These are phyloP conservation scores for Chaetorhynchus papuensis DNA, from an alignment of 2,113 vertebrate genomes.

Conservation along the genomic window DNA sequence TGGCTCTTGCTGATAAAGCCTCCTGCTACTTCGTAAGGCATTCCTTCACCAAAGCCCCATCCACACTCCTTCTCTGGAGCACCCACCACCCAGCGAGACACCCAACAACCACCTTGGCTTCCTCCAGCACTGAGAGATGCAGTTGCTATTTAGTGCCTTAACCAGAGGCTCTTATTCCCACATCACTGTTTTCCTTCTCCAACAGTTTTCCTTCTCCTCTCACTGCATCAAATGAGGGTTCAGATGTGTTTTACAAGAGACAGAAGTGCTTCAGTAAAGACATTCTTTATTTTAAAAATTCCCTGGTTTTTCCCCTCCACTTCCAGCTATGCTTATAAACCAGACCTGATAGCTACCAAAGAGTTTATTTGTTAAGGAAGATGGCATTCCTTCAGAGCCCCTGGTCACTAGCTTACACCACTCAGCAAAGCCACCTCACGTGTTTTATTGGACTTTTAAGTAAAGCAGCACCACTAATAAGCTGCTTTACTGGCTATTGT, in stretches of 20 bases:
- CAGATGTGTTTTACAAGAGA: background rate
- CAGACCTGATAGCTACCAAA: background rate
- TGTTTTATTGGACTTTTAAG: background rate
- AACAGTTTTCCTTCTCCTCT: background rate
- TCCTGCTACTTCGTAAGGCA: background rate
- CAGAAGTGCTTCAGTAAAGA: background rate
- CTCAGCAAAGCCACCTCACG: accelerated
- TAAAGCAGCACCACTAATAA: background rate
- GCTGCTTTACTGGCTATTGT: background rate
- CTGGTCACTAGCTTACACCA: background rate
- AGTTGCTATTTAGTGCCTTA: background rate
- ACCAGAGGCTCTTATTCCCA: background rate
- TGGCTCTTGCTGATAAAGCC: background rate
- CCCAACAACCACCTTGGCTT: background rate
- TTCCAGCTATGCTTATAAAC: background rate
- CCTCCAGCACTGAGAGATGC: accelerated
- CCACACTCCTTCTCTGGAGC: background rate
- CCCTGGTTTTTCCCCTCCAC: background rate
- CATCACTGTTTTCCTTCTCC: accelerated
- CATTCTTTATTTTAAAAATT: background rate
- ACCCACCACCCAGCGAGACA: background rate
- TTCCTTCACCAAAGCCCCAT: background rate
- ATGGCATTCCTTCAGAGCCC: background rate
- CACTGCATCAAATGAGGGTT: background rate
- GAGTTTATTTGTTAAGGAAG: background rate